Evolutionary conservation across 2,797 vertebrate species (phyloP), one percentile per base, ranked within the genome.

Genomic region (Pangasius sanitwongsei): DNA sequence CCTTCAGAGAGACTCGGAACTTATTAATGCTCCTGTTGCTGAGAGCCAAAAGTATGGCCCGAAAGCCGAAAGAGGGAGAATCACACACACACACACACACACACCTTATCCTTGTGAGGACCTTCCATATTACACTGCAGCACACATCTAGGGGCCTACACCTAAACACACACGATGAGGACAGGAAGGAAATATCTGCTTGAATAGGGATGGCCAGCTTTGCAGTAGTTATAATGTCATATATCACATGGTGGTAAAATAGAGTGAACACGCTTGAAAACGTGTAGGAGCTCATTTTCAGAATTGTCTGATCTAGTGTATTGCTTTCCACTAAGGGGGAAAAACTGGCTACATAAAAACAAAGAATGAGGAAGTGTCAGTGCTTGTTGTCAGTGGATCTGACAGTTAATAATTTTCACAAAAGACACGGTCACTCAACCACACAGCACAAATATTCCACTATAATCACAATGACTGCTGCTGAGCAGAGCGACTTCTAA

Each of bases 361-460:
- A 13, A 83, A 63, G 93, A 95, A 94, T 89, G 89, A 67, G 83
- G 28, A 28, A 90, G 92, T 89, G 93, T 94, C 92, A 92, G 94
- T 93, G 94, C 94, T 93, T 88, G 91, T 87, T 91, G 91, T 92
- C 90, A 84, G 85, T 65, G 55, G 74, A 74, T 57, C 89, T 28
- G 65, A 55, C 37, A 89, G 90, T 95, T 93, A 95, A 96, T 95
- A 93, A 95, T 95, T 95, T 94, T 91, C 92, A 94, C 91, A 41
- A 93, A 94, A 91, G 69, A 34, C 70, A 77, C 48, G 28, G 88
- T 89, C 88, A 59, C 81, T 87, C 65, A 89, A 85, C 57, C 75
- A 37, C 72, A 48, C 90, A 44, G 55, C 4, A 34, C 57, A 87
- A 87, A 89, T 67, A 85, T 23, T 50, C 44, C 72, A 44, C 44